phyloP scores from a whole-genome alignment of 2,888 invertebrate species.

The Callimorpha dominula region DNA sequence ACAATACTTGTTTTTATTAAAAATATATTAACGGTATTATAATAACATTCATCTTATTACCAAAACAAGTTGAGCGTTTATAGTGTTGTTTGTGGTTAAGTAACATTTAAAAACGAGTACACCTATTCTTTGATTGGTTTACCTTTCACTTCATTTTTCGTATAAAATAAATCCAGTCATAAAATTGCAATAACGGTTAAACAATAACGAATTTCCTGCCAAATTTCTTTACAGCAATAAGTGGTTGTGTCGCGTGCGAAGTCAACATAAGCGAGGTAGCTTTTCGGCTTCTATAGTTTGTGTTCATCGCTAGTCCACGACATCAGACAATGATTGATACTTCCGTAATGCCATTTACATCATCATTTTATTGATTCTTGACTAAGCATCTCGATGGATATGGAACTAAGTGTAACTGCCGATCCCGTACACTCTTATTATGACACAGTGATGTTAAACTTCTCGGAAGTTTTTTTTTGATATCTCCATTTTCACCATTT shows the following conservation, averaged over 20 bases:
- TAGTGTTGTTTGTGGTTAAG: background rate
- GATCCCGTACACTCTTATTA: background rate
- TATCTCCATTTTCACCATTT: background rate
- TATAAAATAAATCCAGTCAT: conserved; percentile 16
- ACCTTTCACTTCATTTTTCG: conserved; percentile 25
- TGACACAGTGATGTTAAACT: background rate
- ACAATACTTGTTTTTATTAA: background rate
- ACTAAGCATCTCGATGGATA: conserved; percentile 10
- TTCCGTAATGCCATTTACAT: conserved; percentile 43
- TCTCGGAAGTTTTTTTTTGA: background rate
- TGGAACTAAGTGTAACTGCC: no score
- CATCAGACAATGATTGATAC: conserved; percentile 47
- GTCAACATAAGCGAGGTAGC: conserved; percentile 15
- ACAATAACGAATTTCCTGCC: conserved; percentile 18
- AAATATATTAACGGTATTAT: no score
- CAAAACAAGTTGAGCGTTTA: background rate
- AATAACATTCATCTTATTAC: no score
- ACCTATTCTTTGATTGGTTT: background rate
- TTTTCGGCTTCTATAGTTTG: conserved; percentile 32
- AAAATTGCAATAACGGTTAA: conserved; percentile 17
- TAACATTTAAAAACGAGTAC: background rate
- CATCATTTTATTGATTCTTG: conserved; percentile 31
- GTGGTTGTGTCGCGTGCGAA: conserved; percentile 33
- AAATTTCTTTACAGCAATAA: conserved; percentile 31
- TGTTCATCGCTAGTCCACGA: conserved; percentile 27